These are phyloP conservation scores for Rhegmatorhina hoffmannsi DNA, from an alignment of 2,113 vertebrate species.

Conservation along the genomic window DNA sequence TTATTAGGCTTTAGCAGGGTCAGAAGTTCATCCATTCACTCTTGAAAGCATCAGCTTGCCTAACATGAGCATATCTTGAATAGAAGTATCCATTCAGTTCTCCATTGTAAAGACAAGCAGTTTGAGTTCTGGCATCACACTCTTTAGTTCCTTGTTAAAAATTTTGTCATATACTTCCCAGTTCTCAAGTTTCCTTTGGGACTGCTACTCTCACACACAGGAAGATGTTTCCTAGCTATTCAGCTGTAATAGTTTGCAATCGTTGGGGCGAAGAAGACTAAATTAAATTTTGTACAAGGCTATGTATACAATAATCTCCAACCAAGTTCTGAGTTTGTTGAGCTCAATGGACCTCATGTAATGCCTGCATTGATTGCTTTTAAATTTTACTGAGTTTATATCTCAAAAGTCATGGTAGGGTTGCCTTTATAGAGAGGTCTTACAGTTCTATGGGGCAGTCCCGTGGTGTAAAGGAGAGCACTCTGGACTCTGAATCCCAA, in stretches of 20 bases:
- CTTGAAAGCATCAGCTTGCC: neutral
- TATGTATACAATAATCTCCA: neutral
- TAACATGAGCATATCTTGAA: neutral
- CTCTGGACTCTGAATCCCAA: too few relatives aligned
- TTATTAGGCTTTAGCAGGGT: neutral
- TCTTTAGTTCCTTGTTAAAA: neutral
- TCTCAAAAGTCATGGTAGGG: neutral
- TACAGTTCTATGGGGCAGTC: neutral
- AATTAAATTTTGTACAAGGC: neutral
- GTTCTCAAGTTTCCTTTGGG: neutral
- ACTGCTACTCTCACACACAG: neutral
- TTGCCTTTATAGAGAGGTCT: neutral
- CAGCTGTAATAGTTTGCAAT: neutral
- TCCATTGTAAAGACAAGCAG: neutral
- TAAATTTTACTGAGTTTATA: neutral
- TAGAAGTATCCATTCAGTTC: neutral
- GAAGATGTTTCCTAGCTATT: neutral
- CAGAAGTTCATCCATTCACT: neutral
- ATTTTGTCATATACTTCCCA: neutral
- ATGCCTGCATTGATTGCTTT: neutral
- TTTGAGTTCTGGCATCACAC: neutral
- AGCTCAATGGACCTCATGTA: neutral
- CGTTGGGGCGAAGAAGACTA: neutral
- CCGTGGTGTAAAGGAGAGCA: too few relatives aligned
- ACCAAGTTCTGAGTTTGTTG: neutral